Base-by-base conservation (phyloP, 2,113 vertebrate species). In the Alexandromys fortis region DNA sequence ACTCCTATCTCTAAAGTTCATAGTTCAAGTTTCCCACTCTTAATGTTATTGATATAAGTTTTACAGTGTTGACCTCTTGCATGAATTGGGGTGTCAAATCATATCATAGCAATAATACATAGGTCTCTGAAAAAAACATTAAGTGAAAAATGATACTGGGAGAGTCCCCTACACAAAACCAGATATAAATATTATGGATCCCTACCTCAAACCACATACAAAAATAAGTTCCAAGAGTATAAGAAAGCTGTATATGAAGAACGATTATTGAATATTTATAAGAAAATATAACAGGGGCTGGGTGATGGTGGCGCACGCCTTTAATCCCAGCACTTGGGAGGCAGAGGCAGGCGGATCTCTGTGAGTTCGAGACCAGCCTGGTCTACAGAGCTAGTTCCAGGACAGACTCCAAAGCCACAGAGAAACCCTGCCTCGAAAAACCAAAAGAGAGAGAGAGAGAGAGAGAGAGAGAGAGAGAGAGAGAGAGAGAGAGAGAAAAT, bases 71-170 rank as follows among this genome's bases (percentile, higher is more conserved):
- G 55, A 38, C 30, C 61, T 77, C 45, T 77, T 52, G 11, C 8
- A 42, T 77, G 22, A 67, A 5, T 86, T 17, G 26, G 3, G 11
- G 12, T 1, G 10, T 45, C 75, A 22, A 63, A 72, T 16, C 4
- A 38, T 68, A 77, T 28, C 17, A 76, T 52, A 77, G 33, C 45
- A 76, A 55, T 61, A 92, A 58, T n/a, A 67, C 55, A 33, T 22
- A 70, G 68, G 45, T 79, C 55, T 91, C 10, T 52, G 33, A 89
- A 55, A 89, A 96, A 81, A 94, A 95, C 1, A 89, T n/a, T 8
- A 77, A 58, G 6, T 86, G 24, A 92, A 55, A 89, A 96, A 81
- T 76, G 30, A 35, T 79, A 65, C 12, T 77, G 30, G n/a, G 22
- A 68, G 52, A 89, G 58, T n/a, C 38, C 88, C 33, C 35, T 30